phyloP scores from a whole-genome alignment of 2,797 vertebrate genomes.

The Poeciliopsis paucimaculata region DNA sequence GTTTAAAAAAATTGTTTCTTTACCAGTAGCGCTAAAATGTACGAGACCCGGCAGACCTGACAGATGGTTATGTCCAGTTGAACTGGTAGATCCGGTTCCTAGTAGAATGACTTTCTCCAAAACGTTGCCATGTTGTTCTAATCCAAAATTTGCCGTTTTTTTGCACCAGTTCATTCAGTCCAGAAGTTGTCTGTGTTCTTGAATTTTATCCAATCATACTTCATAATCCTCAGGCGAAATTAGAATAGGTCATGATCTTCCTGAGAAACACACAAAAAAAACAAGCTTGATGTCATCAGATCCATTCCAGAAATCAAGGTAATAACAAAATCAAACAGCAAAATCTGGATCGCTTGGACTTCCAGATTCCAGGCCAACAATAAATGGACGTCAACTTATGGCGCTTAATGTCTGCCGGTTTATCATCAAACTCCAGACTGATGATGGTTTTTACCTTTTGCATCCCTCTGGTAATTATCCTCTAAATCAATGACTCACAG shows the following conservation, averaged over 20 bases:
- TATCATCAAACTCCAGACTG: not conserved
- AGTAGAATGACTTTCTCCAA: not conserved
- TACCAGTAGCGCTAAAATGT: not conserved
- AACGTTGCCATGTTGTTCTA: not conserved
- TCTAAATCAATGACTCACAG: constrained; percentile 27
- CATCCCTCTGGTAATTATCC: constrained; percentile 21
- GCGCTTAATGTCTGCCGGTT: not conserved
- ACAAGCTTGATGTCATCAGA: not conserved
- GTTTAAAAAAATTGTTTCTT: not conserved
- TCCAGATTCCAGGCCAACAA: too few species aligned
- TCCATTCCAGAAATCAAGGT: not conserved
- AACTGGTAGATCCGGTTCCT: not conserved
- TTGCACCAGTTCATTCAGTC: not conserved
- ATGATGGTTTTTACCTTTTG: not conserved
- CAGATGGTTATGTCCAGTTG: not conserved
- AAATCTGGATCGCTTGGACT: not conserved
- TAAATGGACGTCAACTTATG: not conserved
- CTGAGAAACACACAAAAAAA: not conserved
- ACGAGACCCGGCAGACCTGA: not conserved
- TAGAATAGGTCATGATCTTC: not conserved
- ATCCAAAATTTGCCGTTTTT: not conserved
- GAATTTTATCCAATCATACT: not conserved
- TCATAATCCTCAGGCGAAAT: not conserved
- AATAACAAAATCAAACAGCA: not conserved
- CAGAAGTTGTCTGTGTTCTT: not conserved